Conservation (phyloP, 2,888 invertebrate genomes). For the Itoplectis maculator region DNA sequence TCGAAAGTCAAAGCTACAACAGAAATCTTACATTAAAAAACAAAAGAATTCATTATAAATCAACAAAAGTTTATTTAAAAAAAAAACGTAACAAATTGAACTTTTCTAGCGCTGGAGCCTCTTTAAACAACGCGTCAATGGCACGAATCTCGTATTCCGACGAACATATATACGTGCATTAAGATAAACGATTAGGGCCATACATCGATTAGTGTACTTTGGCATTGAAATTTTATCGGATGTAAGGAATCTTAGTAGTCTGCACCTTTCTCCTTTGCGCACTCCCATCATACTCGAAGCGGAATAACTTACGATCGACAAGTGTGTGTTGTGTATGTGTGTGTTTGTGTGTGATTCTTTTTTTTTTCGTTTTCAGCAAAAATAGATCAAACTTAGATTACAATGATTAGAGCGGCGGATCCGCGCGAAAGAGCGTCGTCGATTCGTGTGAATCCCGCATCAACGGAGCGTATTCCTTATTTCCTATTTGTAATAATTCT, state of each 20-base stretch:
- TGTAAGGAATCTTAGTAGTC: conserved; percentile 75
- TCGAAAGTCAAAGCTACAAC: background rate
- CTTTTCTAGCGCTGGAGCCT: conserved; percentile 14
- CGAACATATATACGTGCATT: conserved; percentile 50
- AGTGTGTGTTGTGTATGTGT: conserved; percentile 52
- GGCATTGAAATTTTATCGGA: conserved; percentile 80
- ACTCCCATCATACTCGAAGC: conserved; percentile 73
- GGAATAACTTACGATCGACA: conserved; percentile 76
- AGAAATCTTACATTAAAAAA: conserved; percentile 5
- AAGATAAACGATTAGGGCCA: conserved; percentile 53
- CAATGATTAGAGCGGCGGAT: conserved; percentile 70
- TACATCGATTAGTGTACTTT: conserved; percentile 76
- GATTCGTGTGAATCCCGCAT: conserved; percentile 35
- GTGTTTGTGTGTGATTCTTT: conserved; percentile 33
- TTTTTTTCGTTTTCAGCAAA: conserved; percentile 72
- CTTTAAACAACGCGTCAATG: conserved; percentile 21
- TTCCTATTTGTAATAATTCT: conserved; percentile 25
- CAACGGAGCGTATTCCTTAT: conserved; percentile 17
- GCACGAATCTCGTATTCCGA: conserved; percentile 8
- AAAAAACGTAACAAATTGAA: background rate
- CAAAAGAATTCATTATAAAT: background rate
- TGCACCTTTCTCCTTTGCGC: conserved; percentile 60
- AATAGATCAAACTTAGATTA: conserved; percentile 78
- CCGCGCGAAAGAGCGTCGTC: conserved; percentile 76
- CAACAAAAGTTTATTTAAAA: conserved; percentile 8